Evolutionary conservation across 2,797 vertebrate species (phyloP).

Genomic region (Danionella dracula): DNA sequence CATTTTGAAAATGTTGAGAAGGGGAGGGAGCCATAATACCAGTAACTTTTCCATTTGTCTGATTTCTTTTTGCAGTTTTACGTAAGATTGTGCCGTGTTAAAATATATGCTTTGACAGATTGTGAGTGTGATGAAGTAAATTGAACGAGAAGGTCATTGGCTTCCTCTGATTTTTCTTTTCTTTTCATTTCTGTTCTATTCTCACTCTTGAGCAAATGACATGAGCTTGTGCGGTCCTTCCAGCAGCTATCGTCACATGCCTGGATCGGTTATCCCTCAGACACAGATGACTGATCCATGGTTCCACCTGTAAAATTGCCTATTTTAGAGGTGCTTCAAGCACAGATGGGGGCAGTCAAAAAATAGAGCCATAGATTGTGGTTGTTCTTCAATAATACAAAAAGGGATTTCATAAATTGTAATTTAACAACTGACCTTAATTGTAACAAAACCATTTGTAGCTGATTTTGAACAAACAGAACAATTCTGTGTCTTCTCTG

Average conservation of each 20-base stretch:
- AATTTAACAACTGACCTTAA: slow-evolving; percentile 48
- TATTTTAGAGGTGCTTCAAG: slow-evolving; percentile 70
- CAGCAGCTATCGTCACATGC: slow-evolving; percentile 43
- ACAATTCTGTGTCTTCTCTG: slow-evolving; percentile 16
- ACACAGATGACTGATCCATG: slow-evolving; percentile 66
- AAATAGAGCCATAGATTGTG: slow-evolving; percentile 64
- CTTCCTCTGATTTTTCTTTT: background rate
- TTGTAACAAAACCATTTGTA: slow-evolving; percentile 39
- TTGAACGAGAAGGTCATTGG: background rate
- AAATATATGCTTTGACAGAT: background rate
- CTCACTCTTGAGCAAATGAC: background rate
- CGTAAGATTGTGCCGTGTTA: background rate
- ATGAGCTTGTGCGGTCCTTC: slow-evolving; percentile 8
- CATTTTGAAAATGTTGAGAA: background rate
- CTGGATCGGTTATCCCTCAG: slow-evolving; percentile 62
- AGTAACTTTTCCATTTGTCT: background rate
- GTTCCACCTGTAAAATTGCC: slow-evolving; percentile 70
- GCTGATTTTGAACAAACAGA: slow-evolving; percentile 47
- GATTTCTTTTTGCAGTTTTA: background rate
- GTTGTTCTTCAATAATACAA: slow-evolving; percentile 57
- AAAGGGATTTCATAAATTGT: slow-evolving; percentile 51
- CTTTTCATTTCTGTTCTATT: background rate
- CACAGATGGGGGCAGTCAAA: slow-evolving; percentile 58
- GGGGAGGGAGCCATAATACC: background rate
- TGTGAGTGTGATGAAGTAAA: background rate